These are phyloP conservation scores for Catostomus latipinnis DNA, from an alignment of 2,797 vertebrate genomes.

Conservation along the genomic window DNA sequence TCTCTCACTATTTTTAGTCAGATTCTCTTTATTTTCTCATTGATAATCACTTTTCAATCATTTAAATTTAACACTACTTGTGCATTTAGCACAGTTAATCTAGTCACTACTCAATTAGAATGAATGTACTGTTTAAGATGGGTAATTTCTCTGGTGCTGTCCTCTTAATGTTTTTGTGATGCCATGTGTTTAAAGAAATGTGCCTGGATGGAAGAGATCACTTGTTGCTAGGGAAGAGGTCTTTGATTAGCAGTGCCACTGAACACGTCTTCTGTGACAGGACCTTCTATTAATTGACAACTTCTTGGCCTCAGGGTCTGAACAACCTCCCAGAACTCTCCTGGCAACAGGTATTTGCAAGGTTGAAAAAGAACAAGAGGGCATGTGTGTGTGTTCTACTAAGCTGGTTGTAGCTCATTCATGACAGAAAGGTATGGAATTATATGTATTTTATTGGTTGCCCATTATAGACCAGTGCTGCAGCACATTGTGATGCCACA, in stretches of 20 bases:
- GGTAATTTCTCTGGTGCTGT: no score
- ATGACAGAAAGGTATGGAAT: neutral
- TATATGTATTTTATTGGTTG: neutral
- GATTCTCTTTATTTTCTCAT: no score
- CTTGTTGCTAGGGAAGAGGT: slow-evolving; percentile 37
- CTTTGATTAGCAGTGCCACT: slow-evolving; percentile 68
- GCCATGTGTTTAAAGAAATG: no score
- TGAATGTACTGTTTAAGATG: no score
- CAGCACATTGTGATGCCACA: neutral
- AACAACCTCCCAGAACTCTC: slow-evolving; percentile 74
- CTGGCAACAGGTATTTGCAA: slow-evolving; percentile 18
- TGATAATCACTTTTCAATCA: no score
- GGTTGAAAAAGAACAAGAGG: slow-evolving; percentile 19
- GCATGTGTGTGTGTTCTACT: neutral
- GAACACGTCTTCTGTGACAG: slow-evolving; percentile 67
- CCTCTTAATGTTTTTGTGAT: no score
- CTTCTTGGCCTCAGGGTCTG: slow-evolving; percentile 85
- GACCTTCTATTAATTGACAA: slow-evolving; percentile 88
- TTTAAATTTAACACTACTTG: no score
- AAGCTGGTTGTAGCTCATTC: neutral
- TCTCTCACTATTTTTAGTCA: no score
- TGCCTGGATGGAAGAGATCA: slow-evolving; percentile 69
- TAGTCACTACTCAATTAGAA: no score
- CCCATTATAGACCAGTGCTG: neutral
- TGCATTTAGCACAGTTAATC: no score